Evolutionary conservation across 1,140 invertebrate species (phyloP), one percentile per base, ranked within the genome.

Genomic region (Andricus grossulariae): DNA sequence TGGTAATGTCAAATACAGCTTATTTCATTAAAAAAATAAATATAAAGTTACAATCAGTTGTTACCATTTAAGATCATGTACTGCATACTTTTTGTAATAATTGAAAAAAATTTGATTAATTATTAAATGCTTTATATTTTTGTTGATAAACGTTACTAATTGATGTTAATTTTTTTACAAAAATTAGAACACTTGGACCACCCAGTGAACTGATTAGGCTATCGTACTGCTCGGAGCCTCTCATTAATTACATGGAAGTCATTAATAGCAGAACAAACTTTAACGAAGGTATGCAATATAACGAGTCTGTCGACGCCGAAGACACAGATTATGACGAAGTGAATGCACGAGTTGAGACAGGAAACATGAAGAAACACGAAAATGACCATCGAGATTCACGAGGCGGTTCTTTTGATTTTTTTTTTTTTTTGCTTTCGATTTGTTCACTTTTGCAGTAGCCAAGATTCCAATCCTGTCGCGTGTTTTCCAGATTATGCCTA

Each of bases 401-500:
- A 32, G 11, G 32, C 19, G 55, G 18, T 32, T 4, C 55, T 66
- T 66, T 66, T 15, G 13, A 66, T 16, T 32, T 25, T 66, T 39
- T 25, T 57, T 39, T 39, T 15, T 32, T n/a, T n/a, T n/a, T n/a
- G n/a, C n/a, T n/a, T n/a, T n/a, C n/a, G n/a, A 18, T 19, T 55
- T 18, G 7, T 0, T 16, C 18, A 52, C 3, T 15, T 60, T 66
- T 15, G 39, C 57, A 16, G 57, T 66, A 66, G 57, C 57, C 2
- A 25, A 66, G 57, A 66, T 66, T 66, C 57, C 57, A 16, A 25
- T 66, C 57, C 57, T 6, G 57, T 16, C 39, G 57, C 25, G 57
- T 39, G 55, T 66, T 66, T 66, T 16, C 25, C 13, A 66, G 57
- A 66, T 66, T 66, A 66, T 66, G 25, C 39, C 57, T 66, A 66